A percentile compares a stretch with the other conserved stretches of the same genome.
These are phyloP conservation scores for Coelopa pilipes DNA, from an alignment of 2,888 invertebrate species.

Conservation along the genomic window DNA sequence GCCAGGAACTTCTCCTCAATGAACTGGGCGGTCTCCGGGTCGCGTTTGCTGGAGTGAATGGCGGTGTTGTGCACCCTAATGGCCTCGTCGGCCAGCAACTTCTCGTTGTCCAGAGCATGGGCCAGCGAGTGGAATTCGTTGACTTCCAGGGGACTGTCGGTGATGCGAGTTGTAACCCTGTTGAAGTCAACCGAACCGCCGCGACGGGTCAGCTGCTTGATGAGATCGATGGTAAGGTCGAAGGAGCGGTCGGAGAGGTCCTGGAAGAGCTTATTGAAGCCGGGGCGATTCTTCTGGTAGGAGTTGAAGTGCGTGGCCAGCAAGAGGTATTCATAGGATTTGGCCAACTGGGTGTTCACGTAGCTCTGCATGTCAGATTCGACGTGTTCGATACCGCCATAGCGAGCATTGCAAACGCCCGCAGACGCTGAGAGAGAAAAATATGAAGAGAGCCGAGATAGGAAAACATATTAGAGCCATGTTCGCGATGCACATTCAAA, in stretches of 20 bases:
- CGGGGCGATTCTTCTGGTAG: conserved; percentile 79
- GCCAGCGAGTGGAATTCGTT: conserved; percentile 79
- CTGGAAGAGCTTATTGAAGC: conserved; percentile 80
- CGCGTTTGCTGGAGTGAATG: conserved; percentile 70
- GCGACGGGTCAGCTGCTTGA: conserved; percentile 80
- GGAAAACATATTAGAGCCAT: not conserved
- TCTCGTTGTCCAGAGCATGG: conserved; percentile 80
- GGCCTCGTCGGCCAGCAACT: conserved; percentile 76
- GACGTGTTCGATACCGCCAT: conserved; percentile 55
- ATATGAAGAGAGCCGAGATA: not conserved
- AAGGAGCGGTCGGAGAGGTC: conserved; percentile 80
- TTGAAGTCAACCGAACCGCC: conserved; percentile 74
- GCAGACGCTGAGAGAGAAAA: conserved; percentile 38
- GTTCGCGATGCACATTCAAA: not conserved
- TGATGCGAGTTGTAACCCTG: conserved; percentile 52
- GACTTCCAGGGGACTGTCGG: conserved; percentile 49
- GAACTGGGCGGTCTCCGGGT: conserved; percentile 79
- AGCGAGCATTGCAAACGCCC: conserved; percentile 54
- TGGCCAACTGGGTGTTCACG: conserved; percentile 73
- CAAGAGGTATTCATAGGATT: conserved; percentile 81
- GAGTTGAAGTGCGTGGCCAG: conserved; percentile 82
- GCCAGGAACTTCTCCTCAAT: conserved; percentile 82
- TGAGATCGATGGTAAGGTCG: conserved; percentile 78
- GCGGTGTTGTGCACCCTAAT: conserved; percentile 75
- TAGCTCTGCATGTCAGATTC: conserved; percentile 57